A percentile compares a stretch with the other conserved stretches of the same genome.
These are phyloP conservation scores for Ennomos fuscantarius DNA, from an alignment of 2,888 invertebrate species.

Conservation along the genomic window DNA sequence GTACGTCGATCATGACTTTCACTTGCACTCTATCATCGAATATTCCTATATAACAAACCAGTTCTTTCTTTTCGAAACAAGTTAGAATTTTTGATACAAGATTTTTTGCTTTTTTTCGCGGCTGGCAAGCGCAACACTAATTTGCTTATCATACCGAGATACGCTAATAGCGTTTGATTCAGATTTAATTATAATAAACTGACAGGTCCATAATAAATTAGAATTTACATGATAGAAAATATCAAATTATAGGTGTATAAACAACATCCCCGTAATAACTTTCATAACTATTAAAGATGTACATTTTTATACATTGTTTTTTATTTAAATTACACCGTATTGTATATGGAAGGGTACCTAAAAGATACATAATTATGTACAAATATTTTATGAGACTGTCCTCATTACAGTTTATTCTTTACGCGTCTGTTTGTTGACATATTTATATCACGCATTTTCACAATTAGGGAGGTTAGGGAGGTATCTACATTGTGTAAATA, in stretches of 20 bases:
- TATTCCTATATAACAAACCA: slow-evolving; percentile 76
- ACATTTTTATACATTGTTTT: no score
- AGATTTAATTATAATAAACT: slow-evolving; percentile 55
- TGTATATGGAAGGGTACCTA: no score
- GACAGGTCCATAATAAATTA: slow-evolving; percentile 55
- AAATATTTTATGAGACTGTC: no score
- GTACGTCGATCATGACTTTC: slow-evolving; percentile 80
- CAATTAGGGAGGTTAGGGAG: no score
- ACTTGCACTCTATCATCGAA: slow-evolving; percentile 80
- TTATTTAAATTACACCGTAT: no score
- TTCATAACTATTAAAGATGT: slow-evolving; percentile 36
- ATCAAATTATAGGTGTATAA: slow-evolving; percentile 42
- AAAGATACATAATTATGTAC: no score
- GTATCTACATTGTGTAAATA: no score
- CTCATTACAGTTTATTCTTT: no score
- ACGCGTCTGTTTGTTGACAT: no score
- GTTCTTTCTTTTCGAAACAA: slow-evolving; percentile 64
- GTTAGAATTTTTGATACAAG: slow-evolving; percentile 55
- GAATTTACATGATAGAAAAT: slow-evolving; percentile 48
- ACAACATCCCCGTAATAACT: slow-evolving; percentile 39
- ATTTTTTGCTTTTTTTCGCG: slow-evolving; percentile 45
- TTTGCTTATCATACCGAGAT: slow-evolving; percentile 55
- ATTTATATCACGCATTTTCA: no score
- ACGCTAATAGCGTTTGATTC: slow-evolving; percentile 55
- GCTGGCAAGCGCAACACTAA: slow-evolving; percentile 51